Conservation (phyloP, 1,140 invertebrate species). For the Megalonaias nervosa region DNA sequence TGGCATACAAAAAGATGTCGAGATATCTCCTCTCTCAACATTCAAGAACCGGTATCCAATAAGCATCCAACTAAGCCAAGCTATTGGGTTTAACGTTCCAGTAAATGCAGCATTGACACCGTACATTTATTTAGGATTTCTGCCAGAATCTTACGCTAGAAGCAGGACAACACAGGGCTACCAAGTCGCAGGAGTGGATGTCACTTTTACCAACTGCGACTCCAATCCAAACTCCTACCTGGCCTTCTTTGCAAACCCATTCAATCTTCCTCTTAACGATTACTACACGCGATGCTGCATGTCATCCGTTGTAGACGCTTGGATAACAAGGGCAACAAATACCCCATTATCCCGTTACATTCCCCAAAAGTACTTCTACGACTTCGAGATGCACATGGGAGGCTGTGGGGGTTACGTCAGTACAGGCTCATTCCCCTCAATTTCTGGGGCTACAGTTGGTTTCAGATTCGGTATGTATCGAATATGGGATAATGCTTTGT, state of each 20-base stretch:
- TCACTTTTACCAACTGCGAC: slow-evolving; percentile 20
- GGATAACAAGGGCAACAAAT: background rate
- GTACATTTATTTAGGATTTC: slow-evolving; percentile 7
- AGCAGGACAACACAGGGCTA: background rate
- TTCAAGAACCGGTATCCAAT: background rate
- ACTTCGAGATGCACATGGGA: slow-evolving; percentile 15
- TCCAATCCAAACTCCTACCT: slow-evolving; percentile 7
- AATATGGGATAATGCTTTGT: no score
- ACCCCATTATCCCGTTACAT: background rate
- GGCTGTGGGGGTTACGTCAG: no score
- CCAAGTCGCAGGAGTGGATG: background rate
- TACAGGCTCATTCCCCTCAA: background rate
- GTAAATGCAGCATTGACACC: slow-evolving; percentile 6
- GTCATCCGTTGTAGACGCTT: background rate
- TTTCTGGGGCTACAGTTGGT: slow-evolving; percentile 18
- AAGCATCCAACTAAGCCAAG: slow-evolving; percentile 1
- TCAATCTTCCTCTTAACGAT: background rate
- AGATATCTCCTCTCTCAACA: slow-evolving; percentile 6
- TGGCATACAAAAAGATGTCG: slow-evolving; percentile 9
- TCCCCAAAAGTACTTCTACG: slow-evolving; percentile 4
- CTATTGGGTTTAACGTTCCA: slow-evolving; percentile 6
- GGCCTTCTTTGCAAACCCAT: slow-evolving; percentile 17
- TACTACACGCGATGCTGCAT: background rate
- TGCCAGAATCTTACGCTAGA: background rate
- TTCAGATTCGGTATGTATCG: slow-evolving; percentile 18